Conservation (phyloP, 2,888 invertebrate species). For the Cancer borealis region DNA sequence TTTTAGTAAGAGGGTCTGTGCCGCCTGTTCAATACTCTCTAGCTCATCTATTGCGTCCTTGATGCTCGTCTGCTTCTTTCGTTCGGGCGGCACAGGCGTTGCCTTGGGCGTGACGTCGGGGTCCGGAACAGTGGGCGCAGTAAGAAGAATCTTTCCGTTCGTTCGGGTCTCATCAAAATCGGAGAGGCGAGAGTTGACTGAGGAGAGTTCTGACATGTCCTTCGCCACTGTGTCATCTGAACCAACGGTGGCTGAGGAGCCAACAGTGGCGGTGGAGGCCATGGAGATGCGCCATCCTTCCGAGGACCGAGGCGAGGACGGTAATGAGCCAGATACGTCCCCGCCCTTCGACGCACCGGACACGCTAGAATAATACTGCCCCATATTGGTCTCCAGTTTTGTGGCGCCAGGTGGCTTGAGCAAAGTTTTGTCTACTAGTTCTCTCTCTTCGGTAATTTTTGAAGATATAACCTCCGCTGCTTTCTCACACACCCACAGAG, state of each 20-base stretch:
- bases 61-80: conserved; percentile 70
- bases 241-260: conserved; percentile 70
- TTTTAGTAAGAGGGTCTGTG: conserved; percentile 69
- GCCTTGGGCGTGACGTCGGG: conserved; percentile 41
- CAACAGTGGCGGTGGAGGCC: conserved; percentile 75
- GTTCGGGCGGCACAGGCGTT: conserved; percentile 37
- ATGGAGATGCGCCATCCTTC: conserved; percentile 75
- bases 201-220: conserved; percentile 77
- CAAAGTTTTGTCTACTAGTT: conserved; percentile 36
- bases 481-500: conserved; percentile 36
- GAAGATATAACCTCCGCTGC: conserved; percentile 35
- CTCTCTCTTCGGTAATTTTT: conserved; percentile 62
- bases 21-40: conserved; percentile 75
- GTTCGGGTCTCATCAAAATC: conserved; percentile 65
- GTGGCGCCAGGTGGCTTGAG: background rate
- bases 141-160: conserved; percentile 44
- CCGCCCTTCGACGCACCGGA: conserved; percentile 62
- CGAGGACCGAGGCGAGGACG: conserved; percentile 72
- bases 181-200: conserved; percentile 76
- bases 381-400: conserved; percentile 72
- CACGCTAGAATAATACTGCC: conserved; percentile 72
- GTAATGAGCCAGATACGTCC: conserved; percentile 69
- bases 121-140: background rate
- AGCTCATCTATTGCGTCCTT: conserved; percentile 75
- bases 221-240: conserved; percentile 76